Base-by-base conservation (phyloP, 2,888 invertebrate genomes). In the Thecophora atra region DNA sequence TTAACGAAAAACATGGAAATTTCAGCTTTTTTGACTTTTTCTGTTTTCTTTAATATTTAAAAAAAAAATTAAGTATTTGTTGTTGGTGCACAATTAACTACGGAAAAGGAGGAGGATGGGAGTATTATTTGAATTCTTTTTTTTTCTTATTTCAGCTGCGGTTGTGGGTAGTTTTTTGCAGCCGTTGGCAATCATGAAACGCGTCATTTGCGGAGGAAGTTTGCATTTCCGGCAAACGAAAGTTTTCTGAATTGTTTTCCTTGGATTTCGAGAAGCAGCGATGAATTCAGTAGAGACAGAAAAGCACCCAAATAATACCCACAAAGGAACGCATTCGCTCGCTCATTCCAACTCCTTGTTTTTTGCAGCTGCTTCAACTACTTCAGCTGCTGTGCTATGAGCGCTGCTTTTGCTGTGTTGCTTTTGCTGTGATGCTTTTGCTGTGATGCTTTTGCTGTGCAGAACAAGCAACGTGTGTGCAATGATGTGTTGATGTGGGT, bases 201-300 rank as follows among this genome's bases (percentile, higher is more conserved):
- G 72, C 72, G 70, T 70, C 72, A 73, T 73, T 73, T 73, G 66
- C 72, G 70, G 15, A 73, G 65, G 67, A 73, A 71, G 69, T 68
- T 71, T 68, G 63, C 51, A 44, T 28, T 73, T 71, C 64, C 71
- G 64, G 71, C 65, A 69, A 68, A 68, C 64, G 63, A 73, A 73
- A 73, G 66, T 63, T 73, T 72, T 68, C 63, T 68, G 63, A 72
- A 72, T 68, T 67, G 67, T 72, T 72, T 72, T 54, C 67, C 52
- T 42, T 44, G 52, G 26, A 56, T 52, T 64, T 47, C 52, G 19
- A 54, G 58, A 8, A 19, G 67, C 37, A 54, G 24, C 26, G 24
- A 64, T 6, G 24, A n/a, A 8, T 7, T 26, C 26, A 15, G 24
- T 21, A 63, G 19, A 17, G 11, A 63, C 13, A 21, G 17, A 24